Conservation (phyloP, 2,797 vertebrate species). For the Mycteria americana region DNA sequence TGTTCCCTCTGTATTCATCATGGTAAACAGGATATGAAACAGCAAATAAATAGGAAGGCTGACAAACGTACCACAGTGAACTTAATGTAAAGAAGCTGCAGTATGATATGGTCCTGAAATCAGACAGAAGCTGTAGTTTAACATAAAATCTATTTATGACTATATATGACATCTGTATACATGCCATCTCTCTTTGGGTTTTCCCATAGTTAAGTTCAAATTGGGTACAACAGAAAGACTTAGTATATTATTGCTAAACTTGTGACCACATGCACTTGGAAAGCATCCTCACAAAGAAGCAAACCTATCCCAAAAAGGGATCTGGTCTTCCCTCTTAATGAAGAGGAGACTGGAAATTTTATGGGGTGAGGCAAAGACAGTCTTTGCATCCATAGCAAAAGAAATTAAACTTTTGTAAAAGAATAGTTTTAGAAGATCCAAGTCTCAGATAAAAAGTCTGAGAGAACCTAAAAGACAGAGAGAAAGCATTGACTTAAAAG, state of each 20-base stretch:
- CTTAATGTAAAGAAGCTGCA: not conserved
- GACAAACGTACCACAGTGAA: not conserved
- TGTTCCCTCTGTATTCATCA: not conserved
- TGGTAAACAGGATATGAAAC: not conserved
- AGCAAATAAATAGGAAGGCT: not conserved
- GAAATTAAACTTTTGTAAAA: not conserved
- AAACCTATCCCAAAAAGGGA: not conserved
- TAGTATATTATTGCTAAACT: not conserved
- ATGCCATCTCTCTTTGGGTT: not conserved
- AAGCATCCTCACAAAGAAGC: not conserved
- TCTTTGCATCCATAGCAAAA: not conserved
- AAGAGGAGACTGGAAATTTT: not conserved
- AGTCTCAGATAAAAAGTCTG: not conserved
- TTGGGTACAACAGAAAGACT: not conserved
- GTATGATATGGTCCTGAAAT: not conserved
- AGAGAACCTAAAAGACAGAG: not conserved
- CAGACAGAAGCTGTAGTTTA: not conserved
- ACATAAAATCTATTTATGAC: not conserved
- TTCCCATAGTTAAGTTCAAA: not conserved
- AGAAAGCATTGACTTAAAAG: not conserved
- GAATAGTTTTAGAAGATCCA: not conserved
- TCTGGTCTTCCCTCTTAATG: not conserved
- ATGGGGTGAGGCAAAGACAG: not conserved
- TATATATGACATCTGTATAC: too few species aligned
- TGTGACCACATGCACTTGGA: not conserved